Conservation (phyloP, 2,113 vertebrate species). For the Neotoma lepida region DNA sequence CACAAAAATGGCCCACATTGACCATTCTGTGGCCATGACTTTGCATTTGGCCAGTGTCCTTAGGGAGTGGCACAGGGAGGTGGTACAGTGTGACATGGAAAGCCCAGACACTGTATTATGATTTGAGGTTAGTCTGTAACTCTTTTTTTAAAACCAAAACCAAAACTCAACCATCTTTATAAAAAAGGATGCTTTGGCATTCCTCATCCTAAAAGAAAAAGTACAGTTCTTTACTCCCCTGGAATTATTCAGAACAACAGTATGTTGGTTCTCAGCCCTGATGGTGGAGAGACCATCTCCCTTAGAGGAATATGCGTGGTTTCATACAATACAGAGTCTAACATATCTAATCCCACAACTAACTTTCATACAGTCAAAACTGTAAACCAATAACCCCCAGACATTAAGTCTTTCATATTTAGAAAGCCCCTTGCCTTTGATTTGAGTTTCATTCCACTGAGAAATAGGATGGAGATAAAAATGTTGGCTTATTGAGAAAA, state of each 20-base stretch:
- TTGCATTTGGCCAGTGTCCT: neutral
- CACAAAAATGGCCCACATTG: conserved; percentile 1
- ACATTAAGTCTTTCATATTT: neutral
- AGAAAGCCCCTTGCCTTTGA: neutral
- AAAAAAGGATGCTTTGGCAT: neutral
- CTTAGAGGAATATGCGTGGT: neutral
- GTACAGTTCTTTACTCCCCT: neutral
- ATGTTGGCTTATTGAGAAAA: neutral
- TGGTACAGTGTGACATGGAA: neutral
- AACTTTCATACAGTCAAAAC: neutral
- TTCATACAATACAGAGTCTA: neutral
- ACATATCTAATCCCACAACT: neutral
- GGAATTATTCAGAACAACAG: neutral
- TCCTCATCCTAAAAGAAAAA: neutral
- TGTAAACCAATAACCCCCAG: neutral
- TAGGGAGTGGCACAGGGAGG: neutral
- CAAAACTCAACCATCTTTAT: neutral
- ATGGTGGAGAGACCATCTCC: neutral
- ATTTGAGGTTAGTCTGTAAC: neutral
- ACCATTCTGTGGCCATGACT: neutral
- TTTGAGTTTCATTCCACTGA: neutral
- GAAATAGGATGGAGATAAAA: neutral
- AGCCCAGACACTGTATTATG: neutral
- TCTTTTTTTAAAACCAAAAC: neutral
- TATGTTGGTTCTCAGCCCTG: neutral